Conservation (phyloP, 2,888 invertebrate genomes). For the Coenonympha arcania region DNA sequence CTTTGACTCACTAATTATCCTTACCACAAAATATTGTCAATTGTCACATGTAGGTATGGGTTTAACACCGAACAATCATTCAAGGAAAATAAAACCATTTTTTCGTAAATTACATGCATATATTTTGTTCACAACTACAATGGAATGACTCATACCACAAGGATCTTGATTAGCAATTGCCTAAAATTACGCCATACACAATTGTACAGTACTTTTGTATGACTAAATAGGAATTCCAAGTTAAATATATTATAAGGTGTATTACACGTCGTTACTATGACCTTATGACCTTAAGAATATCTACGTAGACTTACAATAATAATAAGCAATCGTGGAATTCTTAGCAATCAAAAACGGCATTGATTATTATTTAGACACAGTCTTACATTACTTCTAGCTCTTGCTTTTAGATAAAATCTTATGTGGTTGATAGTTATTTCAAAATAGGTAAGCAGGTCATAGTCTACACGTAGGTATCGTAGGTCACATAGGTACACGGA, state of each 20-base stretch:
- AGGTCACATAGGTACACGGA: no score
- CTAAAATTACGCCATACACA: slow-evolving; percentile 7
- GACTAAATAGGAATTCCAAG: slow-evolving; percentile 13
- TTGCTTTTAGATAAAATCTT: no score
- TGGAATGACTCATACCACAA: slow-evolving; percentile 3
- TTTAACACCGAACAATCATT: not conserved
- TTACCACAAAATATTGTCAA: not conserved
- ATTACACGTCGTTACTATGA: slow-evolving; percentile 18
- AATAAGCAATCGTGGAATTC: slow-evolving; percentile 22
- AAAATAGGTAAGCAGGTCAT: no score
- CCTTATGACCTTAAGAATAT: slow-evolving; percentile 23
- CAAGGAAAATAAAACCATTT: not conserved
- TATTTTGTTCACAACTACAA: not conserved
- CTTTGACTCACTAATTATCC: not conserved
- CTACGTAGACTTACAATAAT: no score
- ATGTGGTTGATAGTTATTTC: no score
- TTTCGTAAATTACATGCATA: not conserved
- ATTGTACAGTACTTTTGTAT: slow-evolving; percentile 8
- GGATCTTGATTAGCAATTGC: slow-evolving; percentile 3
- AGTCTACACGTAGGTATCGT: no score
- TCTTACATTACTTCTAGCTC: no score
- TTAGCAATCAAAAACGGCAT: slow-evolving; percentile 33
- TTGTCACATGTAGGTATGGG: no score
- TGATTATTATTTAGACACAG: slow-evolving; percentile 29
- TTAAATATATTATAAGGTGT: slow-evolving; percentile 8